Base-by-base conservation (phyloP, 2,888 invertebrate species). In the Polydesmus complanatus region DNA sequence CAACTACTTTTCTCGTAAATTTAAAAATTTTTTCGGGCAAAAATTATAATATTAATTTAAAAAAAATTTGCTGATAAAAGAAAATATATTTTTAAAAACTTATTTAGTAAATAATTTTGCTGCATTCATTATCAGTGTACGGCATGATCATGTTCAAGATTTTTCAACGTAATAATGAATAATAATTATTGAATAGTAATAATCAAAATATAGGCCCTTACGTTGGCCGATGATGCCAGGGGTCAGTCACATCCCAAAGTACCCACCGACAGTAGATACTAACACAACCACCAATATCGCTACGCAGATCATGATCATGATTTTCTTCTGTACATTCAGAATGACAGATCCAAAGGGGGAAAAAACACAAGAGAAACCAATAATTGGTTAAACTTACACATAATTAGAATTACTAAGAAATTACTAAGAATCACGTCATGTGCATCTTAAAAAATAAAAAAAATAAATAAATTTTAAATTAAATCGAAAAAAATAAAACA, bases 241-340 rank as follows among this genome's bases (percentile, higher is more conserved):
- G 54, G 59, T 25, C 18, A 8, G 26, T 48, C 53, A 52, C 50
- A 61, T 19, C 23, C 63, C 63, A 25, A 63, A 67, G 50, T 68
- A 65, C 11, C 72, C 69, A 51, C 71, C 72, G 54, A 73, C 66
- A 49, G 69, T 69, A 19, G 69, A 66, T 54, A 70, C 70, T 27
- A 74, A 67, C 47, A 76, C 67, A 49, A 73, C 66, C 27, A 74
- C 67, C 54, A 77, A 69, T 27, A 76, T 68, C 22, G 71, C 70
- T 62, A 77, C 65, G 67, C 76, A 76, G 66, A 75, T 72, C 60
- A 77, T 64, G 65, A 77, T 77, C 68, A 75, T 74, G 65, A 76
- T 75, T 70, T 77, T 76, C 74, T 76, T 76, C 76, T 77, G 73
- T 68, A 74, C 70, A 59, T 48, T 27, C 23, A 37, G 55, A 27